A percentile compares a stretch with the other conserved stretches of the same genome.
phyloP scores from a whole-genome alignment of 2,113 vertebrate species.

The Mormyrus iriodes region DNA sequence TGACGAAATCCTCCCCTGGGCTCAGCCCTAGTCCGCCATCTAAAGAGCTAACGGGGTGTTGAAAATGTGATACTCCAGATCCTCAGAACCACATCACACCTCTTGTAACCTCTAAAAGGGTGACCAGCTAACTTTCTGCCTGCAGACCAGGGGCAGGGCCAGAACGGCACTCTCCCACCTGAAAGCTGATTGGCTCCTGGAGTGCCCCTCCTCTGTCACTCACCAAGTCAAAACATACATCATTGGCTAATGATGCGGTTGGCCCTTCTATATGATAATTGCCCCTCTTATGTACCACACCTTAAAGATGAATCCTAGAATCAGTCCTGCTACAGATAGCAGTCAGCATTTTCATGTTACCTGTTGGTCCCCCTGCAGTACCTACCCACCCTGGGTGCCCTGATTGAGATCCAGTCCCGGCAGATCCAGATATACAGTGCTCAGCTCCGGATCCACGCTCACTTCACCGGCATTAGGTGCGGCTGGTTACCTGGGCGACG shows the following conservation, averaged over 20 bases:
- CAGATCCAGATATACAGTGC: constrained; percentile 76
- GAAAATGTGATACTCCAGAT: not conserved
- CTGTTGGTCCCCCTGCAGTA: constrained; percentile 50
- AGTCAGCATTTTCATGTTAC: not conserved
- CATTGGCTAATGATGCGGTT: not conserved
- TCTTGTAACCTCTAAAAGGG: not conserved
- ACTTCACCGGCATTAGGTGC: constrained; percentile 79
- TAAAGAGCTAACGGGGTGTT: not conserved
- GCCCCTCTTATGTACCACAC: not conserved
- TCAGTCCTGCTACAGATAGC: not conserved
- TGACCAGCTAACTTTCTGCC: not conserved
- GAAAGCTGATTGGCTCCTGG: not conserved
- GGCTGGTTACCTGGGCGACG: not conserved
- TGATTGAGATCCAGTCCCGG: constrained; percentile 76
- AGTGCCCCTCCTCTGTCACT: not conserved
- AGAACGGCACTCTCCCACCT: not conserved
- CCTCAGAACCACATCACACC: not conserved
- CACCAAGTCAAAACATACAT: not conserved
- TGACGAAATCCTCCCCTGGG: not conserved
- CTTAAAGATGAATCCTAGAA: not conserved
- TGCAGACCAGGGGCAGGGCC: not conserved
- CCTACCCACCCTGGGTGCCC: constrained; percentile 64
- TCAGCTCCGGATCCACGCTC: constrained; percentile 78
- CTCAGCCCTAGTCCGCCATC: not conserved
- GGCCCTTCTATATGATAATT: not conserved